These are phyloP conservation scores for Silurus meridionalis DNA, from an alignment of 2,113 vertebrate species.

Conservation along the genomic window DNA sequence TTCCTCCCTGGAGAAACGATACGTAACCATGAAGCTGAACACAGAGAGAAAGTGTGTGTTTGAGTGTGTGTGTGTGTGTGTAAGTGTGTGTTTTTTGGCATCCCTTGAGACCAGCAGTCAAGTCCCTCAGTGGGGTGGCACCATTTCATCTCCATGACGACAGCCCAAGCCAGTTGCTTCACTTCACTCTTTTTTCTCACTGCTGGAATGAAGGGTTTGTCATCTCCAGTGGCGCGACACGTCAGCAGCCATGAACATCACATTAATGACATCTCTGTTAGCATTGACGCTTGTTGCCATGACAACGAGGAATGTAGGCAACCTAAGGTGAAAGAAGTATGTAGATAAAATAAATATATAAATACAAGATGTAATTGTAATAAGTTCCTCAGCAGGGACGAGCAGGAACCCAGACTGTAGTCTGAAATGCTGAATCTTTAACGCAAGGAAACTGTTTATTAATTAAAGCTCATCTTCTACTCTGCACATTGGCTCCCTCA, in stretches of 20 bases:
- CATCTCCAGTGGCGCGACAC: neutral
- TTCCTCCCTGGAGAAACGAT: neutral
- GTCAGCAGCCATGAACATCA: neutral
- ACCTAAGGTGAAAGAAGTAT: neutral
- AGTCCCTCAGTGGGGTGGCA: neutral
- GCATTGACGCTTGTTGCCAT: neutral
- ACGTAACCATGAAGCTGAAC: neutral
- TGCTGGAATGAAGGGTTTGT: conserved; percentile 10
- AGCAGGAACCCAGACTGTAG: neutral
- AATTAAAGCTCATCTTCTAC: neutral
- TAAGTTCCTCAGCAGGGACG: neutral
- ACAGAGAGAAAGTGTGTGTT: neutral
- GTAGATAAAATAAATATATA: neutral
- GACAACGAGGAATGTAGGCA: neutral
- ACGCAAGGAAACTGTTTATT: neutral
- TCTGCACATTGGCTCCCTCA: neutral
- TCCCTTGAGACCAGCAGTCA: conserved; percentile 19
- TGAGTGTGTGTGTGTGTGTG: neutral
- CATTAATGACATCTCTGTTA: conserved; percentile 11
- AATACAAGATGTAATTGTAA: neutral
- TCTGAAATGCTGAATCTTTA: neutral
- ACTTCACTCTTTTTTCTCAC: neutral
- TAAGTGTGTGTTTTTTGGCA: neutral
- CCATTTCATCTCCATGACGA: neutral
- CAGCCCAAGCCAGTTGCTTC: neutral